Evolutionary conservation across 1,140 invertebrate species (phyloP), one percentile per base, ranked within the genome.

Genomic region (Nebria ingens): DNA sequence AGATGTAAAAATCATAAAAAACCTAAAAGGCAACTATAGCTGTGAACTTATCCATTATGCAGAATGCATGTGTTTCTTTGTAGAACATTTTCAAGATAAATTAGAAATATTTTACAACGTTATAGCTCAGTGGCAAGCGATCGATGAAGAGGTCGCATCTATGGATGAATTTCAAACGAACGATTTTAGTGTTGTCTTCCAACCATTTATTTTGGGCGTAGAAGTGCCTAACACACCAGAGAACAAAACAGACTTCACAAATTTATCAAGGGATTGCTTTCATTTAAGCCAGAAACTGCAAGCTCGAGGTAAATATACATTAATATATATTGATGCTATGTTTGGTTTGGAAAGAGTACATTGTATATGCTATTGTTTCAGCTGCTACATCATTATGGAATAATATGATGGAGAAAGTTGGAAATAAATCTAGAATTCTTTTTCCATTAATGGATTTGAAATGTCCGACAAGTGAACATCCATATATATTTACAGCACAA

Each of bases 181-280:
- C 0, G 73, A 76, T 63, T 76, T 76, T 67, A 67, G 72, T 2
- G 73, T 76, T 53, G 68, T 75, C 42, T 15, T 72, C 11, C 73
- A 76, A 64, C 72, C 73, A 3, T 76, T 76, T 63, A 34, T 25
- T 2, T 12, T 22, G n/a, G n/a, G 21, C 25, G 50, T 57, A 2
- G 6, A 38, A 1, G 21, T 56, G 19, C 15, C 15, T 2, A 1
- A 19, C 3, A 12, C n/a, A 2, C n/a, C 59, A 13, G 62, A 71
- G 54, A 76, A 74, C 19, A 55, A 62, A 0, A 64, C 70, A 0
- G 84, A 88, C 67, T 72, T 77, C 45, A 70, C 75, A 2, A 82
- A 77, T 63, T 73, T 87, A 34, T 77, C 83, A 1, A 68, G 70
- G 9, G 86, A 89, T 65, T 88, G 86, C 71, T 88, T 83, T 60